Conservation (phyloP, 1,140 invertebrate species). For the Drosophila athabasca region DNA sequence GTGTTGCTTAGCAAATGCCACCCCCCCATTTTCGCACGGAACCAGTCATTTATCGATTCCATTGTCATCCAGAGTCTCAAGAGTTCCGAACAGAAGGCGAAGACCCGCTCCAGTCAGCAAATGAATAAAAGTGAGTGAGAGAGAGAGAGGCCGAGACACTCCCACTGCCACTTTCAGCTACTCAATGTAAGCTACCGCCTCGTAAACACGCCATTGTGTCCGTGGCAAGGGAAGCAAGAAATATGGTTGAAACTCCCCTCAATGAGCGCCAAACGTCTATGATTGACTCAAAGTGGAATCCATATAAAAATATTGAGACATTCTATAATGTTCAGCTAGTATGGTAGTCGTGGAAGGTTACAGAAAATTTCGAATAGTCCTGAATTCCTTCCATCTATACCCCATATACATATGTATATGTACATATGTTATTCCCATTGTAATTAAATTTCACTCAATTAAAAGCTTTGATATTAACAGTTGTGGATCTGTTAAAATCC, state of each 20-base stretch:
- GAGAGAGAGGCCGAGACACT: neutral
- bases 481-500: slow-evolving; percentile 3
- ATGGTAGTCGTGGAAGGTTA: no score
- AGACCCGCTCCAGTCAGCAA: neutral
- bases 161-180: slow-evolving; percentile 8
- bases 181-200: slow-evolving; percentile 11
- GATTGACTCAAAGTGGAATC: no score
- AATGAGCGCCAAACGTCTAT: no score
- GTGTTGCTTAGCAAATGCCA: no score
- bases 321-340: no score
- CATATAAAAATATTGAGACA: no score
- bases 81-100: neutral
- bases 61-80: neutral
- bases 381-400: no score
- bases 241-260: no score
- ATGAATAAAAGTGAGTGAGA: neutral
- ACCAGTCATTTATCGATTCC: slow-evolving; percentile 34
- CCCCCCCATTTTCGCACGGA: neutral
- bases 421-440: no score
- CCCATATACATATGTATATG: no score
- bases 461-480: neutral
- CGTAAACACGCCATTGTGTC: slow-evolving; percentile 3
- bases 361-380: no score
- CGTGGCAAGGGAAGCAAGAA: neutral
- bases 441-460: no score